Evolutionary conservation across 1,140 invertebrate species (phyloP), one percentile per base, ranked within the genome.

Genomic region (Anastrepha obliqua): DNA sequence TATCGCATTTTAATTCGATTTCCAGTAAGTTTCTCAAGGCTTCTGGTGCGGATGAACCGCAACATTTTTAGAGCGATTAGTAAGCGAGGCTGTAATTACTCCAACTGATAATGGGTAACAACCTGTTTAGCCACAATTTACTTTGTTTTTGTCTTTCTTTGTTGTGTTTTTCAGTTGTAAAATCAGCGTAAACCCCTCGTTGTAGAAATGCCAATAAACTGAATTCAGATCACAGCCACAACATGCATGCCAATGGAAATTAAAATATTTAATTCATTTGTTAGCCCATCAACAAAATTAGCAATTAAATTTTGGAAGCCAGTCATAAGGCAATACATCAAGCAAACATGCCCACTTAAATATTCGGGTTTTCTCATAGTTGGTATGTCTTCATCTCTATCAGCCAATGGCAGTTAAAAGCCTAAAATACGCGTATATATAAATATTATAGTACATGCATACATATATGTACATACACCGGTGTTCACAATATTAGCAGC

Each of bases 21-120:
- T 44, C 42, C 67, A 74, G 67, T 74, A 74, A 74, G 67, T 74
- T 74, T 74, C 67, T 74, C 67, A 74, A 74, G 67, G 67, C 42
- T 74, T 74, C 17, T n/a, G 1, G 3, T 15, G 2, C 4, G 4
- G 15, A 11, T 74, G 11, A 47, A 39, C 65, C 5, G 39, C 39
- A 74, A 74, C 5, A 44, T 47, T 74, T 74, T 74, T 74, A 47
- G 42, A 74, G 67, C 67, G 42, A 74, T 74, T 39, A 44, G 67
- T 74, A 74, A 74, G 67, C 67, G 67, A 74, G 15, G 39, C 39
- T 74, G 67, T 74, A 74, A 74, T 74, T 74, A 74, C 39, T 44
- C 39, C 67, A 74, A 74, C 67, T 15, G 42, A 74, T 74, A 74
- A 47, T 74, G 42, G 39, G 67, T 39, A 29, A 44, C 44, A 74